These are phyloP conservation scores for Cygnus atratus DNA, from an alignment of 2,113 vertebrate genomes.

Conservation along the genomic window DNA sequence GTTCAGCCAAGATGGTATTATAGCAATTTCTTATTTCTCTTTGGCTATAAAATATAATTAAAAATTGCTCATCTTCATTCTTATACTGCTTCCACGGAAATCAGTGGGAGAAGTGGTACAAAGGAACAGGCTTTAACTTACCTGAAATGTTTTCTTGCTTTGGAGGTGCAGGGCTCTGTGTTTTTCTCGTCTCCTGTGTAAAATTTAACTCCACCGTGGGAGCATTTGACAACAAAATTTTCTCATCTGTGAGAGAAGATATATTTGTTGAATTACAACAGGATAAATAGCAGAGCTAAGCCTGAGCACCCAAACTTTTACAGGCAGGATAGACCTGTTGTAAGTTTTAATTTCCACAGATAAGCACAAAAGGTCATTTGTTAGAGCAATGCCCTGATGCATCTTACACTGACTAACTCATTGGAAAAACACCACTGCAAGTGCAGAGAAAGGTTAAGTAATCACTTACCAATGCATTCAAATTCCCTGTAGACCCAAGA, in stretches of 20 bases:
- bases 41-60: background rate
- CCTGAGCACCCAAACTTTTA: background rate
- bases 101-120: background rate
- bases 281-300: background rate
- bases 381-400: background rate
- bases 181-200: background rate
- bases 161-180: background rate
- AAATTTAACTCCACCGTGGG: accelerated
- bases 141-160: background rate
- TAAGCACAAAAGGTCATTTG: background rate
- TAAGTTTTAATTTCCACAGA: background rate
- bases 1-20: background rate
- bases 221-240: background rate
- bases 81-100: background rate
- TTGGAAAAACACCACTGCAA: background rate
- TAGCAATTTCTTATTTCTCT: background rate
- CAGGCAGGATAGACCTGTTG: background rate
- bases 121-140: background rate
- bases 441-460: background rate
- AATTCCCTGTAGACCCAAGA: background rate
- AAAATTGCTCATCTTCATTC: background rate
- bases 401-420: background rate
- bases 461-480: slow-evolving; percentile 35
- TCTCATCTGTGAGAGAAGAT: background rate
- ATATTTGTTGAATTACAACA: background rate